Base-by-base conservation (phyloP, 2,113 vertebrate species). In the Megaceryle maxima region DNA sequence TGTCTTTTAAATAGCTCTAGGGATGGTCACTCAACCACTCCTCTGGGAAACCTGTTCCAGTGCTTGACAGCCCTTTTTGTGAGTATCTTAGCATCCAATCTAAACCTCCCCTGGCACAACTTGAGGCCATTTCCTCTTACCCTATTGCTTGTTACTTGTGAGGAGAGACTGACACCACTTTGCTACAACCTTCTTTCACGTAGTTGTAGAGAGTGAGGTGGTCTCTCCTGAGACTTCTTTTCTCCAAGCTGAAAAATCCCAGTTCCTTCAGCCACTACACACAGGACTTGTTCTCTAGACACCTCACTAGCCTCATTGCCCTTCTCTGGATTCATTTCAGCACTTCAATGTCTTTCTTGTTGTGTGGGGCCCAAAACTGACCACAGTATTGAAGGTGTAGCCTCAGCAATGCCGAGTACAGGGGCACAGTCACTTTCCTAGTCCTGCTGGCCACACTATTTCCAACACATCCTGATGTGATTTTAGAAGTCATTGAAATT, bases 181-280 rank as follows among this genome's bases (percentile, higher is more conserved):
- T 8, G 15, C 14, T 9, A 57, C 6, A 33, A 29, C 18, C 13
- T 55, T 16, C 26, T 50, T 73, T 62, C 19, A 82, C 64, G 31
- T 7, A 55, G 21, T 1, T 72, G 18, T 10, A 77, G 29, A 72
- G 5, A 43, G 21, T 0, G 0, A 8, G 10, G 37, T 60, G 13
- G 26, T 50, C 39, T 51, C 50, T 51, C 13, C 16, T 3, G 2
- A 46, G 51, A 2, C 9, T 70, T 68, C 25, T n/a, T 8, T 59
- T 39, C 6, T 37, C 29, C 46, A 37, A 22, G 5, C 39, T 82
- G 7, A 60, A 64, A 24, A 35, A 4, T 2, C 5, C 14, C 48
- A 53, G 22, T 21, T 80, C 9, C 14, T 50, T 53, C 43, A 72
- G 25, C 9, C 8, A 25, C 13, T 46, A 19, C 19, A 20, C 46